Evolutionary conservation across 2,797 vertebrate genomes (phyloP), one percentile per base, ranked within the genome.

Genomic region (Danio jaintianensis): DNA sequence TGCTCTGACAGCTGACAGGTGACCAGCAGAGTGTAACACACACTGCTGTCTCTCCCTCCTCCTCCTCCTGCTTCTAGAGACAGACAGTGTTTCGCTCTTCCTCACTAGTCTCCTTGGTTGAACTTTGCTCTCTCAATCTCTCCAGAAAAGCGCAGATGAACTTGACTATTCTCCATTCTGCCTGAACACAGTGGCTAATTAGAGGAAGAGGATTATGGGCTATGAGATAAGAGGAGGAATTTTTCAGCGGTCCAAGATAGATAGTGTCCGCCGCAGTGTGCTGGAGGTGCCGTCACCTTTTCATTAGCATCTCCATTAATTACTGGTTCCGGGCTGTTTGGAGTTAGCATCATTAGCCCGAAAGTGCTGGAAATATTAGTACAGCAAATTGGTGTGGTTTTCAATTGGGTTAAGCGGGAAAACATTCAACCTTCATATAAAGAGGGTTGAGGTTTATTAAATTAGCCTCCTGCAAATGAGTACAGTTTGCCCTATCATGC

Each of bases 401-500:
- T 87, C 80, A 85, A 87, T 89, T 83, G 88, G 91, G 93, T 95
- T 95, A 93, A 92, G 92, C 92, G 83, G 90, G 91, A 92, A 92
- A 93, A 91, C 91, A 93, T 92, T 92, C 93, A 85, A 88, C 91
- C 90, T 87, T 89, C 89, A 81, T 84, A 87, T 85, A 85, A 78
- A 82, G 78, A 85, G 67, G 84, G 82, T 81, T 87, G 79, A 85
- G 83, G 67, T 75, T 85, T 85, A 87, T 88, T 88, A 83, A 94
- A 94, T 94, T 95, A 94, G 86, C 88, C 87, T 87, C 82, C 90
- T 90, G 91, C 91, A 92, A 94, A 94, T 93, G 92, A 93, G 90
- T 92, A 90, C 88, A 82, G 88, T 91, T 90, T 89, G 90, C 90
- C 90, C 87, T 87, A 83, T 78, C 83, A 43, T 90, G 92, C 91